Base-by-base conservation (phyloP, 2,888 invertebrate genomes). In the Strigamia transsilvanica region DNA sequence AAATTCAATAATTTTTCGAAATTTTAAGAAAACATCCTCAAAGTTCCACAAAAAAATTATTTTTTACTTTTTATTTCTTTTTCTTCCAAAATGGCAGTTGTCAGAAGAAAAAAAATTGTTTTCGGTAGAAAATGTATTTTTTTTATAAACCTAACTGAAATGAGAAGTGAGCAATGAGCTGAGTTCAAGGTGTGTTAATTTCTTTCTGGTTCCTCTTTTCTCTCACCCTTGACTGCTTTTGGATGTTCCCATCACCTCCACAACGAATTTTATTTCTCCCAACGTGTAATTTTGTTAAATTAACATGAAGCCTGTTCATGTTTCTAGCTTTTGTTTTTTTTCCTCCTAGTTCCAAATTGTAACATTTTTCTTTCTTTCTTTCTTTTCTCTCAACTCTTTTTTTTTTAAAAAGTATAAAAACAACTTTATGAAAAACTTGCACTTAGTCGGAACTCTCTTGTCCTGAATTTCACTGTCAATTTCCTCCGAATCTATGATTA, bases 161-260 rank as follows among this genome's bases (percentile, higher is more conserved):
- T 73, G 27, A 18, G 21, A 18, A 27, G 32, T n/a, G 27, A 27
- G 73, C n/a, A 27, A n/a, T n/a, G 27, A 27, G 73, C n/a, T 13
- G 13, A 32, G 73, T 73, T 73, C 73, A 73, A 73, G 73, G 73
- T 73, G 73, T 73, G 27, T 73, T 32, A 32, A 73, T 73, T 73
- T 73, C 32, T 18, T 27, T 73, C 2, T 32, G 73, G 73, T 73
- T 73, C 73, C 32, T 73, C 32, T 73, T 73, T 73, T 32, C 32
- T 73, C 73, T 73, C 73, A 73, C 73, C 73, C 73, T 73, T 73
- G 73, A 73, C 73, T 32, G 73, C 73, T 32, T 73, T 73, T 73
- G 73, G 73, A 12, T 15, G 73, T 73, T 73, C 73, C 73, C 73
- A 73, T 73, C 73, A 27, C 73, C 73, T 73, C 73, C 73, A 32